phyloP scores from a whole-genome alignment of 1,140 invertebrate species.

The Plodia interpunctella region DNA sequence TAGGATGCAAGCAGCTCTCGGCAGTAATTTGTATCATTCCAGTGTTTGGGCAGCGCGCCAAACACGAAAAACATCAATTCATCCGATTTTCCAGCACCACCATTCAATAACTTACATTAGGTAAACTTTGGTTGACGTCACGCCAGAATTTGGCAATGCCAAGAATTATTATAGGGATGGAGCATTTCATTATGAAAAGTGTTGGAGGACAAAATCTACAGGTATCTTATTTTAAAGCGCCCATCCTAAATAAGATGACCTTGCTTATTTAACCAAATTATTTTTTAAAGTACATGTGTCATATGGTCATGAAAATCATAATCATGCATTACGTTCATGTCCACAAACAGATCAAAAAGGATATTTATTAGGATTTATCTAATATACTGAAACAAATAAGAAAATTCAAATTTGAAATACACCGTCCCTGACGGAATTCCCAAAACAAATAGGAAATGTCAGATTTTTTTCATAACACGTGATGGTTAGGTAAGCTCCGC shows the following conservation, averaged over 20 bases:
- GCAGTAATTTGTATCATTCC: neutral
- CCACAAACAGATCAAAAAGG: neutral
- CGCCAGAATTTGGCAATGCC: neutral
- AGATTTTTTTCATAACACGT: constrained; percentile 1
- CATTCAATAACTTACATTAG: constrained; percentile 2
- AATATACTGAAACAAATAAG: neutral
- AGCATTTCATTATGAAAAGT: neutral
- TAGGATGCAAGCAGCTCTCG: neutral
- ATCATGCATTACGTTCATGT: no score
- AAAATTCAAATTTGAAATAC: neutral
- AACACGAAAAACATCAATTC: neutral
- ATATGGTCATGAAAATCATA: no score
- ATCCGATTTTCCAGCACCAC: neutral
- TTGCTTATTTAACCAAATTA: no score
- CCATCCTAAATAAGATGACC: no score
- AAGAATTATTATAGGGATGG: neutral
- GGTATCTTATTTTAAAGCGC: no score
- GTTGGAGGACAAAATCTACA: neutral
- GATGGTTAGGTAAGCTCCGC: neutral
- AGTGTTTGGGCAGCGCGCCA: neutral
- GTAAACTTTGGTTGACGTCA: neutral
- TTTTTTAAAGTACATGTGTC: no score
- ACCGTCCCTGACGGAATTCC: neutral
- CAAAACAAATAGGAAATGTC: neutral
- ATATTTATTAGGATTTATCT: neutral